Evolutionary conservation across 2,113 vertebrate genomes (phyloP).

Genomic region (Antechinus flavipes): DNA sequence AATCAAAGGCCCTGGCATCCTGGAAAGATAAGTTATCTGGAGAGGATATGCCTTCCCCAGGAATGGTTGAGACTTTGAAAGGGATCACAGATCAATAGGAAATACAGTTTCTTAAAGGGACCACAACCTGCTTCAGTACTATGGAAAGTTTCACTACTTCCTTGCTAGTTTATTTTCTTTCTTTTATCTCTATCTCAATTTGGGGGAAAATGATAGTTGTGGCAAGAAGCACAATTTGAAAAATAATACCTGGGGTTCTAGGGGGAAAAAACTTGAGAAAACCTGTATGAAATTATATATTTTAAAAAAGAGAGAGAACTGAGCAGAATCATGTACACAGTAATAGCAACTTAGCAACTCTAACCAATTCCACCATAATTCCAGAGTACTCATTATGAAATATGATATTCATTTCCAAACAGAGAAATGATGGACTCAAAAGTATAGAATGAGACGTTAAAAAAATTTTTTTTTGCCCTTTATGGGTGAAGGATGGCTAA

Average conservation of each 20-base stretch:
- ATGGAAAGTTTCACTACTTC: background rate
- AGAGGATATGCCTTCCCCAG: too few species aligned
- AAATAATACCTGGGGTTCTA: background rate
- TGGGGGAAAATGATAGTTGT: background rate
- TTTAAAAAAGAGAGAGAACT: background rate
- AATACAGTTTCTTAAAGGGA: too few species aligned
- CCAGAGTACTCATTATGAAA: background rate
- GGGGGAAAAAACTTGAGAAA: background rate
- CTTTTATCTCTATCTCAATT: background rate
- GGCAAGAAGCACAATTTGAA: background rate
- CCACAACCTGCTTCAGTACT: background rate
- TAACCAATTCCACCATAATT: background rate
- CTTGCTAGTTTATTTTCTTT: background rate
- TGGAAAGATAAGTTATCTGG: too few species aligned
- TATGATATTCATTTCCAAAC: background rate
- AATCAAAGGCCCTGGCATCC: too few species aligned
- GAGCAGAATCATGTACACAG: background rate
- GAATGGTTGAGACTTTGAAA: too few species aligned
- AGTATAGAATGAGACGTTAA: background rate
- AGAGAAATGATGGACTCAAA: background rate
- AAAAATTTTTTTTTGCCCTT: background rate
- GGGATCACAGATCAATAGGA: too few species aligned
- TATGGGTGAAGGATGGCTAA: background rate
- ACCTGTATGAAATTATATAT: background rate
- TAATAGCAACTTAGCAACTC: background rate